These are phyloP conservation scores for Lepidurus apus DNA, from an alignment of 1,140 invertebrate genomes.

Conservation along the genomic window DNA sequence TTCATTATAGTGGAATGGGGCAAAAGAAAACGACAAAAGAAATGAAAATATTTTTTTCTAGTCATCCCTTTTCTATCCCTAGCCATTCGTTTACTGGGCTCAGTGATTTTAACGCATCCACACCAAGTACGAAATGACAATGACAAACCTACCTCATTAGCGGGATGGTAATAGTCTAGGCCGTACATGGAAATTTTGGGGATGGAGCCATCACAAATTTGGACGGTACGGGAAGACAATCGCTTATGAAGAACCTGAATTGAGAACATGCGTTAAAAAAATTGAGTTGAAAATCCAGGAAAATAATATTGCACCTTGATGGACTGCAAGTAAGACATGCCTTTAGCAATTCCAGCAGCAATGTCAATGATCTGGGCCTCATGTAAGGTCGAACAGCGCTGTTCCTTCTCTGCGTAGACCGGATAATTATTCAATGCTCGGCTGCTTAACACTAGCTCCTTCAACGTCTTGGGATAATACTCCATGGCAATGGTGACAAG, in stretches of 20 bases:
- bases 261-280: conserved; percentile 34
- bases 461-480: conserved; percentile 58
- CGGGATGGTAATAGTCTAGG: conserved; percentile 51
- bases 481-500: conserved; percentile 55
- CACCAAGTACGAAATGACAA: not conserved
- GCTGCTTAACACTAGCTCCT: conserved; percentile 59
- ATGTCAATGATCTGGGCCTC: conserved; percentile 56
- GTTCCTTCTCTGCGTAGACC: conserved; percentile 48
- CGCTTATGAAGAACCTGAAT: conserved; percentile 63
- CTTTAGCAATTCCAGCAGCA: conserved; percentile 54
- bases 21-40: too few species aligned
- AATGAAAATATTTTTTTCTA: too few species aligned
- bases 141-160: conserved; percentile 44
- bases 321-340: conserved; percentile 59
- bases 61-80: too few species aligned
- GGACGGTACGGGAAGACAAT: conserved; percentile 64
- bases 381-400: conserved; percentile 54
- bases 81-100: too few species aligned
- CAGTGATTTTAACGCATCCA: too few species aligned
- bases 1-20: too few species aligned
- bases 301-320: conserved; percentile 45
- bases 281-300: conserved; percentile 41
- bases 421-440: conserved; percentile 54
- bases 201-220: conserved; percentile 53
- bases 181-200: conserved; percentile 70